A percentile compares a stretch with the other conserved stretches of the same genome.
Evolutionary conservation across 2,113 vertebrate species (phyloP).

Genomic region (Silurus glanis): DNA sequence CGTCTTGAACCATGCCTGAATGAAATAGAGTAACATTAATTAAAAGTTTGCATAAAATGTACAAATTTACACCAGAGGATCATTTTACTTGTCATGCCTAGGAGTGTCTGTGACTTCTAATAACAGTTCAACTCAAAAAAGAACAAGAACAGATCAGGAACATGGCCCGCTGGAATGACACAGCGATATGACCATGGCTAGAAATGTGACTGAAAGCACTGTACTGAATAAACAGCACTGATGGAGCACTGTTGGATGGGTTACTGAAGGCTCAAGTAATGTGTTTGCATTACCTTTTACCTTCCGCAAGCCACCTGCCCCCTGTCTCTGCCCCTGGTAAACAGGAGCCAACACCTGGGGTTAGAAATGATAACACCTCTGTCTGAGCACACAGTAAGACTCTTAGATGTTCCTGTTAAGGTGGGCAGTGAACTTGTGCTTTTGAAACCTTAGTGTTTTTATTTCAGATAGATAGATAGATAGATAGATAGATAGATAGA

Average conservation of each 20-base stretch:
- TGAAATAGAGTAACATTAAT: not conserved
- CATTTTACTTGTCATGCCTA: not conserved
- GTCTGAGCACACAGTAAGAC: conserved; percentile 20
- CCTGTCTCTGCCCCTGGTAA: conserved; percentile 46
- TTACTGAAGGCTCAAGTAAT: conserved; percentile 50
- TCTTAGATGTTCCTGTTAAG: not conserved
- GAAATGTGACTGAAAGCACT: conserved; percentile 10
- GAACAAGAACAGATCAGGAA: not conserved
- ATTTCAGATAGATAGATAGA: not conserved
- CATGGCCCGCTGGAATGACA: not conserved
- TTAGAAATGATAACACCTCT: conserved; percentile 44
- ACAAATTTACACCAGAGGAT: not conserved
- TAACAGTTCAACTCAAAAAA: not conserved
- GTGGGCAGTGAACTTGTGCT: conserved; percentile 5
- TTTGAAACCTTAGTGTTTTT: conserved; percentile 1
- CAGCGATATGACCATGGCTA: not conserved
- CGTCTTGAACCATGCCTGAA: not conserved
- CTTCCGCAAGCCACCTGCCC: conserved; percentile 62
- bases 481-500: not conserved
- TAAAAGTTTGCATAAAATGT: not conserved
- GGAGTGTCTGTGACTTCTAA: not conserved
- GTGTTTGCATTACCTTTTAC: conserved; percentile 55
- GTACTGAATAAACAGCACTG: conserved; percentile 41
- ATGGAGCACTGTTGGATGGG: conserved; percentile 12
- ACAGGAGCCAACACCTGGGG: conserved; percentile 57